Evolutionary conservation across 2,797 vertebrate species (phyloP).

Genomic region (Eulemur rubriventer): DNA sequence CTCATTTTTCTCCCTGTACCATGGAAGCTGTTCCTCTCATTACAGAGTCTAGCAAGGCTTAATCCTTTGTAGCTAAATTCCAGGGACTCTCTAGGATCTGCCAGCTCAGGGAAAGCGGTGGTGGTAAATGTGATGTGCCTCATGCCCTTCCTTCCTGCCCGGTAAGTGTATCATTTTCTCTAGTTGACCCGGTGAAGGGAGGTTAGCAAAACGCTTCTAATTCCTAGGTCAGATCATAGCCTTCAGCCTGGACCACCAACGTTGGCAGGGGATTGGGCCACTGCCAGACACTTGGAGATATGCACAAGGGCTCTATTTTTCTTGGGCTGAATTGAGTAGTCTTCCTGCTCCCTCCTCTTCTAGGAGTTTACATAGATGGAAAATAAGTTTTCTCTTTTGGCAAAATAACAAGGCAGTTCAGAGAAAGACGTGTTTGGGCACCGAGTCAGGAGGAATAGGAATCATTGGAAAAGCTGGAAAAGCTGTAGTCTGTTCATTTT

Average conservation of each 20-base stretch:
- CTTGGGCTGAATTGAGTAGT: slow-evolving; percentile 64
- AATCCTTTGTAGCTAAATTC: slow-evolving; percentile 51
- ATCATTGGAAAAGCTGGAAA: slow-evolving; percentile 55
- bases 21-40: slow-evolving; percentile 41
- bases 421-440: slow-evolving; percentile 70
- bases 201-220: slow-evolving; percentile 67
- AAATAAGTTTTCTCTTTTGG: slow-evolving; percentile 73
- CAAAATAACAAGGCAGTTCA: slow-evolving; percentile 53
- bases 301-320: slow-evolving; percentile 76
- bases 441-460: slow-evolving; percentile 57
- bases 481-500: slow-evolving; percentile 45
- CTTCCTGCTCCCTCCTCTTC: slow-evolving; percentile 70
- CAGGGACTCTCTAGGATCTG: slow-evolving; percentile 52
- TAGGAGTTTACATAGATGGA: slow-evolving; percentile 60
- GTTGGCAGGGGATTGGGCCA: slow-evolving; percentile 57
- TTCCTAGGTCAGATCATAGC: slow-evolving; percentile 43
- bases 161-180: slow-evolving; percentile 63
- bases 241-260: slow-evolving; percentile 36
- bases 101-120: slow-evolving; percentile 39
- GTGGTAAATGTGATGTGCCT: slow-evolving; percentile 59
- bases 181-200: slow-evolving; percentile 62
- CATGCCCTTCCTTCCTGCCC: slow-evolving; percentile 68
- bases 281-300: slow-evolving; percentile 66
- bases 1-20: neutral
- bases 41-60: slow-evolving; percentile 49